Base-by-base conservation (phyloP, 2,888 invertebrate genomes). In the Agrotis segetum region DNA sequence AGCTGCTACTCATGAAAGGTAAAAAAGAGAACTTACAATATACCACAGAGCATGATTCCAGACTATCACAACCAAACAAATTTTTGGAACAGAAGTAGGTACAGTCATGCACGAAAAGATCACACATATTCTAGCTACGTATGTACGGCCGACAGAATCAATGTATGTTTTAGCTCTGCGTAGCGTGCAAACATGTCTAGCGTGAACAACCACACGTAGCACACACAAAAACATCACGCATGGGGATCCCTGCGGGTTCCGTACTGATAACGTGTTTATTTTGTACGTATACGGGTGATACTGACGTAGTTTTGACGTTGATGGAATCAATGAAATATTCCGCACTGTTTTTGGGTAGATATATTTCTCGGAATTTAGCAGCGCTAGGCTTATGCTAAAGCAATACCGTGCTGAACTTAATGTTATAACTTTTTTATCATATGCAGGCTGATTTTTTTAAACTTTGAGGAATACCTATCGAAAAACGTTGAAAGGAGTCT, bases 121-220 rank as follows among this genome's bases (percentile, higher is more conserved):
- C 70, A 46, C 44, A 34, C 59, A 44, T 13, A 50, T 9, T 9
- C 1, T 40, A 34, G 7, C 34, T 34, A 34, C 34, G 34, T 40
- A 17, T 61, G 24, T 19, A 16, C 60, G 49, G 40, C 44, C n/a
- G 50, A 14, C 53, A 50, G 77, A 60, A 73, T 49, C 73, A 73
- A 64, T 60, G 74, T 70, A 71, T 49, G 62, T 64, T 76, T 76
- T 55, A 53, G 59, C 47, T 56, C 74, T 58, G 34, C 70, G 59
- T 55, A 53, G 63, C 64, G 64, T 60, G 59, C 49, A 71, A 75
- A 75, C 59, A 77, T 53, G 77, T 64, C 77, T 64, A 55, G 19
- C 77, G 60, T 71, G 71, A 60, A 55, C 63, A 50, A 29, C 61
- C 52, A 47, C 56, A 19, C 69, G 56, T 50, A 46, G 34, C 24